Conservation (phyloP, 2,888 invertebrate species). For the Notocelia uddmanniana region DNA sequence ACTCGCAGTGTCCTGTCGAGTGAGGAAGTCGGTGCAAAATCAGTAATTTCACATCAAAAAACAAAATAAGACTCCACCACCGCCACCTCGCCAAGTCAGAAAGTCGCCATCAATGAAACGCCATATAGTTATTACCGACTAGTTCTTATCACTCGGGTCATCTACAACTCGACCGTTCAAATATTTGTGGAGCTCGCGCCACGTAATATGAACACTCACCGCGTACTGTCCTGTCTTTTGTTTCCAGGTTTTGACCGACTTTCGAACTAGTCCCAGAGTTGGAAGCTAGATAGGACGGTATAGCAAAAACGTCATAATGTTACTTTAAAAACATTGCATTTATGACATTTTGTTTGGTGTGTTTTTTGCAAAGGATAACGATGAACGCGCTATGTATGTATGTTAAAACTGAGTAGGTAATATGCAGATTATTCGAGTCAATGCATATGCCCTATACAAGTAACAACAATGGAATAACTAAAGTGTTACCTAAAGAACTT, state of each 20-base stretch:
- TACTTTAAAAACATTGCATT: background rate
- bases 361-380: background rate
- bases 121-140: background rate
- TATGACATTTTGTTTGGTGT: background rate
- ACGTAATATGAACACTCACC: constrained; percentile 25
- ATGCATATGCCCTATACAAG: background rate
- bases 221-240: constrained; percentile 36
- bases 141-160: background rate
- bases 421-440: background rate
- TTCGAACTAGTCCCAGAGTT: constrained; percentile 22
- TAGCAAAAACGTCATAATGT: background rate
- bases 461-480: too few relatives aligned
- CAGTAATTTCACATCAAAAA: too few relatives aligned
- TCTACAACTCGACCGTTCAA: constrained; percentile 15
- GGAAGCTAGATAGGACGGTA: background rate
- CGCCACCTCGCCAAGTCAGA: too few relatives aligned
- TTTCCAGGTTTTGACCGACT: constrained; percentile 36
- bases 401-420: background rate
- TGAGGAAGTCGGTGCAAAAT: too few relatives aligned
- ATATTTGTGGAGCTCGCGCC: constrained; percentile 37
- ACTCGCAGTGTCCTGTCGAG: too few relatives aligned
- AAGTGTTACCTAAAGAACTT: too few relatives aligned
- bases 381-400: background rate
- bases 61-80: too few relatives aligned
- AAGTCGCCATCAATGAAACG: too few relatives aligned